Conservation (phyloP, 1,140 invertebrate genomes). For the Drosophila tristis region DNA sequence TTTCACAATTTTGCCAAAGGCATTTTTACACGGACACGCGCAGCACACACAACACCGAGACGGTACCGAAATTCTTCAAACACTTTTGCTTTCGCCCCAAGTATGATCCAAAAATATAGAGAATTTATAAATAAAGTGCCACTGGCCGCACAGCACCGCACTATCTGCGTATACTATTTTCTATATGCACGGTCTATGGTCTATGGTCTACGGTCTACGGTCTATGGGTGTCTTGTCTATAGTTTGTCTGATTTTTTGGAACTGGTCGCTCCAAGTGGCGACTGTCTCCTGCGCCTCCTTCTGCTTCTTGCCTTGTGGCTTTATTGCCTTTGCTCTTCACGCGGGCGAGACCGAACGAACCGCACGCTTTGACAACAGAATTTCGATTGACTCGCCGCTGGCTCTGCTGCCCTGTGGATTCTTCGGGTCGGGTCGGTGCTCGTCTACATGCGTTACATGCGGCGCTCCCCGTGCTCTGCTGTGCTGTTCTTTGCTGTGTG, state of each 20-base stretch:
- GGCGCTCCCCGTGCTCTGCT: constrained; percentile 10
- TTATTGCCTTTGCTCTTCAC: constrained; percentile 16
- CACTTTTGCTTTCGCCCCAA: constrained; percentile 50
- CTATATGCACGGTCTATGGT: constrained; percentile 26
- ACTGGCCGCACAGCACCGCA: no score
- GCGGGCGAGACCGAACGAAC: constrained; percentile 57
- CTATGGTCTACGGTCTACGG: constrained; percentile 17
- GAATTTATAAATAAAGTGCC: constrained; percentile 52
- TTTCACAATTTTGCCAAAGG: constrained; percentile 66
- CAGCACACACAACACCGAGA: constrained; percentile 17
- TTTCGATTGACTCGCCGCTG: constrained; percentile 63
- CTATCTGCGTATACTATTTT: constrained; percentile 28
- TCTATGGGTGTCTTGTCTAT: constrained; percentile 12
- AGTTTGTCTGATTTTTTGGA: constrained; percentile 66
- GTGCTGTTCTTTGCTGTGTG: not conserved
- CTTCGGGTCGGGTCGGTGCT: constrained; percentile 58
- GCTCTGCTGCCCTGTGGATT: constrained; percentile 41
- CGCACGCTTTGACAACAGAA: constrained; percentile 63
- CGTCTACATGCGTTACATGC: constrained; percentile 30
- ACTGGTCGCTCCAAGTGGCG: constrained; percentile 67
- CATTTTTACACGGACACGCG: constrained; percentile 57
- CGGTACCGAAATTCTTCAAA: constrained; percentile 15
- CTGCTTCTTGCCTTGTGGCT: constrained; percentile 11
- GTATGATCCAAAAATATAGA: constrained; percentile 57
- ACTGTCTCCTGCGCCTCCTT: constrained; percentile 37